Evolutionary conservation across 2,113 vertebrate species (phyloP), one percentile per base, ranked within the genome.

Genomic region (Cisticola juncidis): DNA sequence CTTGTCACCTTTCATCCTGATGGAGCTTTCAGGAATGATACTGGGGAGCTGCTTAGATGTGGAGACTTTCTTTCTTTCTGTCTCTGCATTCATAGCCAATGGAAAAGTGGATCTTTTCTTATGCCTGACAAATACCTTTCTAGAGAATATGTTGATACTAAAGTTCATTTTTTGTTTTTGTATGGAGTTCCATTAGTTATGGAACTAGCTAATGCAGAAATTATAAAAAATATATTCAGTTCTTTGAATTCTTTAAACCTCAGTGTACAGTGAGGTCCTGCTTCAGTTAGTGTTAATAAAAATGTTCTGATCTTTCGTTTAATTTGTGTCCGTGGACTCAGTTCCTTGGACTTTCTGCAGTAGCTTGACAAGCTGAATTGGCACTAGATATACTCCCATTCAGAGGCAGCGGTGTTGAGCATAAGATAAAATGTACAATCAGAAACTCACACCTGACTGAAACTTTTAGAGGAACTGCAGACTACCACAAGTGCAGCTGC

Each of bases 391-490:
- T 48, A 9, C 19, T 79, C 47, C 29, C 9, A 35, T 58, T 50
- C 61, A 54, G 40, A 70, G 64, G 5, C 64, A 47, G 19, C 66
- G 51, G 8, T 35, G 35, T 20, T 66, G 54, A 78, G 31, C 1
- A 2, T 60, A 91, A 92, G 47, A 24, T 70, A 54, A 78, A 81
- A 79, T 45, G 35, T 81, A 22, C 36, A 47, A 35, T 58, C 25
- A 54, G 26, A 88, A 68, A 68, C 58, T 72, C 45, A 60, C n/a
- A 48, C 42, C 66, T 9, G 4, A 56, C 57, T 80, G 71, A 82
- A 92, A 73, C 68, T 88, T 86, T 42, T 17, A 91, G 89, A 60
- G 84, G 81, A 95, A 94, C 73, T 71, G 66, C 74, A 88, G n/a
- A 62, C 81, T 68, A 8, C 57, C 51, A 50, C 64, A 64, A 58